A percentile compares a stretch with the other conserved stretches of the same genome.
These are phyloP conservation scores for Centropus bengalensis DNA, from an alignment of 2,113 vertebrate genomes.

Conservation along the genomic window DNA sequence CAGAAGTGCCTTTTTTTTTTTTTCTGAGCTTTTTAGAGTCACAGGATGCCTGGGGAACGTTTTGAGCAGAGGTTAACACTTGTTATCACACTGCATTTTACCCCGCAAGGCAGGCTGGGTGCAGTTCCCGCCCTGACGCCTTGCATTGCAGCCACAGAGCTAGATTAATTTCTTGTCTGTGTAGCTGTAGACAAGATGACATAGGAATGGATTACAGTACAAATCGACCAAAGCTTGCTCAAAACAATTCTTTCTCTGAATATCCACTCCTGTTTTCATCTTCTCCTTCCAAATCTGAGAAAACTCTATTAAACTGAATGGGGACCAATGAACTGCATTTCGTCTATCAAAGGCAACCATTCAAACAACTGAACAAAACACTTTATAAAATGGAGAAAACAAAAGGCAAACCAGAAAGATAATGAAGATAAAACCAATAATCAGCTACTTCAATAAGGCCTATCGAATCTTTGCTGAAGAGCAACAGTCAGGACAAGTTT, in stretches of 20 bases:
- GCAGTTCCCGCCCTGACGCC: rapidly evolving
- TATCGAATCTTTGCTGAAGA: background rate
- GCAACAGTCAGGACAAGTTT: background rate
- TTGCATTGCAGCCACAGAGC: background rate
- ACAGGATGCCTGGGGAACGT: background rate
- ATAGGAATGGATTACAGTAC: background rate
- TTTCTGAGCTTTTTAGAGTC: background rate
- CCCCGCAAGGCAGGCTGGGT: rapidly evolving
- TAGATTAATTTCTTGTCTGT: background rate
- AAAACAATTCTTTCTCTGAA: background rate
- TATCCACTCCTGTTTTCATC: background rate
- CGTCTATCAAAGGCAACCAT: background rate
- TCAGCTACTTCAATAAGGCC: background rate
- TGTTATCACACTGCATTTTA: rapidly evolving
- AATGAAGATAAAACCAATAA: background rate
- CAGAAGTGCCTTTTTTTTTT: background rate
- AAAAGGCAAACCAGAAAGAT: background rate
- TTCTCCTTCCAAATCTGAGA: background rate
- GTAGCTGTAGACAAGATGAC: background rate
- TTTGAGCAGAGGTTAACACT: no score
- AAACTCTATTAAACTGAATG: background rate
- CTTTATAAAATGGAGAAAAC: background rate
- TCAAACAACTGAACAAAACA: background rate
- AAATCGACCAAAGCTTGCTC: background rate
- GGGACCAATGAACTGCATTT: background rate